These are phyloP conservation scores for Sclerurus mexicanus DNA, from an alignment of 2,113 vertebrate genomes.

Conservation along the genomic window DNA sequence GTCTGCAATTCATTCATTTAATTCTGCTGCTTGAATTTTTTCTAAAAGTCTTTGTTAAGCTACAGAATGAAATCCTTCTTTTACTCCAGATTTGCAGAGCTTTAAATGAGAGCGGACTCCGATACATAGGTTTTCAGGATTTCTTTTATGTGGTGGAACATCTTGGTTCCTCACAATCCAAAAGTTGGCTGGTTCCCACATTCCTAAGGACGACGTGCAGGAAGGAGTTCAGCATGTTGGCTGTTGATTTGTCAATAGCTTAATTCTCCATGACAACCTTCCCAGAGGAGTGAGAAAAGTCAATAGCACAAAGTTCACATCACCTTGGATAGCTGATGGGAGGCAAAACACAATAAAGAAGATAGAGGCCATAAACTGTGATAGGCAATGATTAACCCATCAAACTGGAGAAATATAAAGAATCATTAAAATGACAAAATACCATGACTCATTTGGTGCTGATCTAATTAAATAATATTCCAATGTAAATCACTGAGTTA, in stretches of 20 bases:
- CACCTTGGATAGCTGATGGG: constrained; percentile 71
- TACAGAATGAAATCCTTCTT: not conserved
- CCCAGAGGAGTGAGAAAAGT: constrained; percentile 72
- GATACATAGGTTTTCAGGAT: not conserved
- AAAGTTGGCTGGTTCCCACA: constrained; percentile 55
- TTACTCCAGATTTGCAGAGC: not conserved
- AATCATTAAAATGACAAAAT: constrained; percentile 71
- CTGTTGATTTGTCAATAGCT: constrained; percentile 76
- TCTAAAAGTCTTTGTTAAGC: constrained; percentile 18
- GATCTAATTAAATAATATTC: constrained; percentile 63
- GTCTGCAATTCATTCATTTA: constrained; percentile 39
- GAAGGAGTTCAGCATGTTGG: constrained; percentile 36
- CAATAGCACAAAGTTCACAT: constrained; percentile 72
- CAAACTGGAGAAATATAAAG: constrained; percentile 75
- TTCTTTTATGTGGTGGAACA: constrained; percentile 25
- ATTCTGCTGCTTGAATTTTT: constrained; percentile 47
- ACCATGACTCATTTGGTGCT: constrained; percentile 45
- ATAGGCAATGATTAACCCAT: constrained; percentile 78
- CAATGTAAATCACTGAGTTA: constrained; percentile 57
- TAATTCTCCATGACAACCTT: constrained; percentile 75
- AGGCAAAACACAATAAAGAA: constrained; percentile 68
- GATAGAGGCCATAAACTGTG: constrained; percentile 73
- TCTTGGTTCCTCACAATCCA: constrained; percentile 26
- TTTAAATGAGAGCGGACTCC: not conserved
- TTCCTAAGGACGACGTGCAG: constrained; percentile 50